These are phyloP conservation scores for Beroe forskalii DNA, from an alignment of 37 sponge, comb jelly and placozoan species.

Conservation along the genomic window DNA sequence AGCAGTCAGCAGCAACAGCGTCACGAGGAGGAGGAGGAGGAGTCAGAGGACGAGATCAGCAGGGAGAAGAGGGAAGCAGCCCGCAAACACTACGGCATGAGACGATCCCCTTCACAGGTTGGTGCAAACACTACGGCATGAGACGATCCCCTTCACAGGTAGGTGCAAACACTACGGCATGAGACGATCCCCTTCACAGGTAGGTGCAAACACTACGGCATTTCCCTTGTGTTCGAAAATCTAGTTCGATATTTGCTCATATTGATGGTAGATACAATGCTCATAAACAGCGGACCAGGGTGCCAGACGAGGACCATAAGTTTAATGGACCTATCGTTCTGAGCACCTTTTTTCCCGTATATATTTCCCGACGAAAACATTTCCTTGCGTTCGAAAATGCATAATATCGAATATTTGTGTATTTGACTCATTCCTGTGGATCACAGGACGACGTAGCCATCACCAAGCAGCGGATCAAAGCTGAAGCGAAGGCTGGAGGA, in stretches of 20 bases:
- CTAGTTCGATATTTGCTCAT: too few species aligned
- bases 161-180: neutral
- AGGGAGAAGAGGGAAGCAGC: conserved; percentile 60
- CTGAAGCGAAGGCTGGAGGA: neutral
- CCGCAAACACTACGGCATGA: conserved; percentile 41
- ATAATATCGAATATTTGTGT: too few species aligned
- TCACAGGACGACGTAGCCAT: neutral
- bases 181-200: too few species aligned
- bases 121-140: conserved; percentile 40
- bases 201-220: neutral
- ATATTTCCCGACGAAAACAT: too few species aligned
- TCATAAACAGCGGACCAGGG: too few species aligned
- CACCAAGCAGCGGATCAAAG: conserved; percentile 31
- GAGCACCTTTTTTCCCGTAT: too few species aligned
- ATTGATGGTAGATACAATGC: too few species aligned
- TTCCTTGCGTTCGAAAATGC: too few species aligned
- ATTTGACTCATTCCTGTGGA: too few species aligned
- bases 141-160: neutral
- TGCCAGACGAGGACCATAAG: too few species aligned
- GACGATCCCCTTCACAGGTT: neutral
- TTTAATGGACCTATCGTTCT: too few species aligned
- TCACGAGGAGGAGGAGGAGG: neutral
- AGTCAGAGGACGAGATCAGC: conserved; percentile 15
- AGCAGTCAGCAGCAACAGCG: neutral
- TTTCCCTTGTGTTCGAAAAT: too few species aligned